phyloP scores from a whole-genome alignment of 2,797 vertebrate species.

The Neosalanx taihuensis region DNA sequence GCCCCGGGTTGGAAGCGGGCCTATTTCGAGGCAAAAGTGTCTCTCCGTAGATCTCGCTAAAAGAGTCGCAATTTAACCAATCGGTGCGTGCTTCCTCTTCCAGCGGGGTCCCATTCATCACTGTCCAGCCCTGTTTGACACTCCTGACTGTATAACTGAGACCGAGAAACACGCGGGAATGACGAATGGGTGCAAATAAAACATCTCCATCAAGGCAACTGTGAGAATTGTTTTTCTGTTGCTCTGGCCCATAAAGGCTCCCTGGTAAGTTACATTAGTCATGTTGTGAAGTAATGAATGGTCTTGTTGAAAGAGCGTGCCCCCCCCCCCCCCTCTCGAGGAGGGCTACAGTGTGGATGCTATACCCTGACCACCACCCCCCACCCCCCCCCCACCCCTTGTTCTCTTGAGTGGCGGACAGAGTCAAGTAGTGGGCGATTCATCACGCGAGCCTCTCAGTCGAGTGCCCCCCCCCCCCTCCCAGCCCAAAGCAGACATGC shows the following conservation, averaged over 20 bases:
- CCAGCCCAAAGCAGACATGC: constrained; percentile 56
- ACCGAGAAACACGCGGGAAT: neutral
- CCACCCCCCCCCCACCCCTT: too few species aligned
- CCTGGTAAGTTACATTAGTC: constrained; percentile 39
- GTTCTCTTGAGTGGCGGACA: constrained; percentile 72
- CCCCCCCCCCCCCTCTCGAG: constrained; percentile 39
- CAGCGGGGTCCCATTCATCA: constrained; percentile 44
- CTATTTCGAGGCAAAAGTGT: constrained; percentile 40
- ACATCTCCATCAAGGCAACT: constrained; percentile 50
- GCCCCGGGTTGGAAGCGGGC: neutral
- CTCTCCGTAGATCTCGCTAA: constrained; percentile 44
- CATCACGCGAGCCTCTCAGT: constrained; percentile 73
- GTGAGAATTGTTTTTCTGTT: constrained; percentile 56
- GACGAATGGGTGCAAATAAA: constrained; percentile 64
- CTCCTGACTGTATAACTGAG: neutral
- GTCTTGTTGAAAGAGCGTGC: constrained; percentile 53
- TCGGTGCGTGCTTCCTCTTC: constrained; percentile 54
- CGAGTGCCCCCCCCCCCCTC: constrained; percentile 56
- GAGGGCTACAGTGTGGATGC: constrained; percentile 43
- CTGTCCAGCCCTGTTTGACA: constrained; percentile 51
- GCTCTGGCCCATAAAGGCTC: constrained; percentile 23
- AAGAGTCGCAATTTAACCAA: constrained; percentile 49
- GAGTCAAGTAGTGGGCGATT: constrained; percentile 77
- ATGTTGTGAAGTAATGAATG: constrained; percentile 44
- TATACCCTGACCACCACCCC: constrained; percentile 64